These are phyloP conservation scores for Abramis brama DNA, from an alignment of 2,113 vertebrate species.

Conservation along the genomic window DNA sequence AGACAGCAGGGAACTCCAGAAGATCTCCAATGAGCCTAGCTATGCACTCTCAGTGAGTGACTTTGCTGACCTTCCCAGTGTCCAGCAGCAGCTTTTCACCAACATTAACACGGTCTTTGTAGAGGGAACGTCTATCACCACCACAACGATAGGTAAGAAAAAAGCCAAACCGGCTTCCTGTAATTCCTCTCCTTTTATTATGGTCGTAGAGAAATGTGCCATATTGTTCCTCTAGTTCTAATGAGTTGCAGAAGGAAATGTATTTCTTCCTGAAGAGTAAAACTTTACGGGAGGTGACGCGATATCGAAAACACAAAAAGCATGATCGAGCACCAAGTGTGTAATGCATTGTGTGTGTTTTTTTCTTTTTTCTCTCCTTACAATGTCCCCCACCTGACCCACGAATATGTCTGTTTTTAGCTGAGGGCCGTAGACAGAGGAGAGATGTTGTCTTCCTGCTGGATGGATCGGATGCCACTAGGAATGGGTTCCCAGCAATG, in stretches of 20 bases:
- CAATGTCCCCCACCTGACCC: too few species aligned
- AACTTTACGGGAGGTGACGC: not conserved
- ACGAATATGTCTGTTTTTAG: not conserved
- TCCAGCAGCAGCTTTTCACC: conserved; percentile 56
- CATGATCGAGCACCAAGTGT: not conserved
- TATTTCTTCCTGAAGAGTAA: not conserved
- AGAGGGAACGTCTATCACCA: not conserved
- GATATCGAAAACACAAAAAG: too few species aligned
- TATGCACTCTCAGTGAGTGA: conserved; percentile 38
- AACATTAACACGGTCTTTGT: not conserved
- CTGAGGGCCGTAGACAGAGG: too few species aligned
- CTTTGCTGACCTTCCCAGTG: conserved; percentile 42
- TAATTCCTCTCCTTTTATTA: not conserved
- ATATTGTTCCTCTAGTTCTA: not conserved
- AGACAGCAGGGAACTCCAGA: conserved; percentile 73
- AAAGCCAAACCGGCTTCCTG: not conserved
- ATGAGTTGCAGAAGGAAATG: not conserved
- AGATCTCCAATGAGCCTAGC: conserved; percentile 9
- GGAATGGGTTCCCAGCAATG: conserved; percentile 61
- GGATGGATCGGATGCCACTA: conserved; percentile 74
- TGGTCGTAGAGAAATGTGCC: not conserved
- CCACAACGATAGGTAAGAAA: conserved; percentile 36
- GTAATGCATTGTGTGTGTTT: not conserved
- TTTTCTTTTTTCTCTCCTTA: too few species aligned
- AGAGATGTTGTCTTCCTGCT: conserved; percentile 70